These are phyloP conservation scores for Scartelaos histophorus DNA, from an alignment of 2,113 vertebrate genomes.

Conservation along the genomic window DNA sequence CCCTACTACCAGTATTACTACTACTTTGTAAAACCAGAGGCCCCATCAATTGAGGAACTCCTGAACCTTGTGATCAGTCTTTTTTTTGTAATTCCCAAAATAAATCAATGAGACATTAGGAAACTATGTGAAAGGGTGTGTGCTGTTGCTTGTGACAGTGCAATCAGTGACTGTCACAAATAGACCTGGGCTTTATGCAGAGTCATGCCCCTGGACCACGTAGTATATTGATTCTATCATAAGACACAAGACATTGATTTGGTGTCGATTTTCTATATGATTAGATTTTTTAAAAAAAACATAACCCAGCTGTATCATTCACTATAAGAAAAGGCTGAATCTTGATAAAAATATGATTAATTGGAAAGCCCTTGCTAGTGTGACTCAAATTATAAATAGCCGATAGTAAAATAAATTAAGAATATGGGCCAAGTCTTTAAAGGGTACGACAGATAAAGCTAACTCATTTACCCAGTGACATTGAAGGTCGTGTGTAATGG, in stretches of 20 bases:
- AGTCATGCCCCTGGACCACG: not conserved
- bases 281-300: too few species aligned
- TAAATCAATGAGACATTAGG: slow-evolving; percentile 1
- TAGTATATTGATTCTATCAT: not conserved
- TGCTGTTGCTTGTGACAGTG: not conserved
- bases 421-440: too few species aligned
- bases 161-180: slow-evolving; percentile 1
- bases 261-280: not conserved
- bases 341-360: not conserved
- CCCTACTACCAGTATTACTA: too few species aligned
- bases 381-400: not conserved
- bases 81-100: slow-evolving; percentile 4
- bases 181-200: not conserved
- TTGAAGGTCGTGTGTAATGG: not conserved
- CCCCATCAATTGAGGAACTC: not conserved
- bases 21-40: too few species aligned
- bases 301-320: not conserved
- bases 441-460: not conserved
- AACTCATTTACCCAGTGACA: not conserved
- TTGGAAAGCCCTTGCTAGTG: not conserved
- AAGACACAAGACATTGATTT: not conserved
- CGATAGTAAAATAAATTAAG: too few species aligned
- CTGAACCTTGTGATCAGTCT: not conserved
- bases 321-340: not conserved
- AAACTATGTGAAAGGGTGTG: not conserved